Base-by-base conservation (phyloP, 2,797 vertebrate genomes). In the Echiichthys vipera region DNA sequence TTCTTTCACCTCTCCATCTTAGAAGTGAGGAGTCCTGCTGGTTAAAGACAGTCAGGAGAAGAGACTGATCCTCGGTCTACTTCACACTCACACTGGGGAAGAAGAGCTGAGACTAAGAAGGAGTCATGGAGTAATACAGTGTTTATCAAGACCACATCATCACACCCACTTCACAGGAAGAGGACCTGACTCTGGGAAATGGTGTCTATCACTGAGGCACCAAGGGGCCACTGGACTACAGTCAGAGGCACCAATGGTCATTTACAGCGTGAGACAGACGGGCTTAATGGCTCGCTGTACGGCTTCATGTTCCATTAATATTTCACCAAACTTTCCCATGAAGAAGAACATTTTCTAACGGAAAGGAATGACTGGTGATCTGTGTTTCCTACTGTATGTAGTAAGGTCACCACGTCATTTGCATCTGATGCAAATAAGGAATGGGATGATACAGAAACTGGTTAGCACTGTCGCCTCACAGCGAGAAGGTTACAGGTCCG, bases 231-330 rank as follows among this genome's bases (percentile, higher is more conserved):
- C 22, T 10, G 25, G 54, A 57, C 65, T 17, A 4, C 47, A 63
- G 84, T 69, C 67, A 0, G 10, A 70, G 7, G 45, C 13, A 22
- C 46, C 64, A 27, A 43, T 8, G 34, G 50, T 77, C 75, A 40
- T 70, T 82, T 57, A 20, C 5, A 37, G 30, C 1, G 7, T 22
- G 50, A 71, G 59, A 70, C 34, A 25, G 25, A 24, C 17, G 36
- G 49, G 39, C 25, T 69, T 47, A 71, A 64, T 43, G 59, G 47
- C 37, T 40, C 2, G 3, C 45, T 57, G 29, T 27, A 10, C 53
- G 49, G 37, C 61, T 80, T 74, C 65, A 39, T 42, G 45, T 59
- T 70, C 36, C 63, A 71, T 81, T 57, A 61, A 51, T 51, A 42
- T 39, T 77, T 70, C 53, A 58, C 13, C 59, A 64, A 63, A 46